Percentiles rank a stretch among this genome's conserved stretches.
Evolutionary conservation across 2,888 invertebrate genomes (phyloP).

Genomic region (Cephonodes hylas): DNA sequence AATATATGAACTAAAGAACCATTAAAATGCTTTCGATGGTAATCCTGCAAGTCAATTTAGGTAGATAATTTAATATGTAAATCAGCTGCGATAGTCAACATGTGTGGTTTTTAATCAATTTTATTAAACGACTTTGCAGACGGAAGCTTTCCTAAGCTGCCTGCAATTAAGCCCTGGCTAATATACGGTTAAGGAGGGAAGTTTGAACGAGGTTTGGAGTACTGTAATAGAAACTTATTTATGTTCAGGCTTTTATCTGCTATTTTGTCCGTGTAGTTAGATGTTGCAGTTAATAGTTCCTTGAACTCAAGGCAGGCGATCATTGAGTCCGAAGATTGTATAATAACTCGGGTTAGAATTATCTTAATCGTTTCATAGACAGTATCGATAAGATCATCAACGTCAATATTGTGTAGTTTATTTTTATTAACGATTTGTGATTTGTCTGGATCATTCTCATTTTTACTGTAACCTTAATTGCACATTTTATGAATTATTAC

Average conservation of each 20-base stretch:
- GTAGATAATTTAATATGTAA: neutral
- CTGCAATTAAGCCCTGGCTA: neutral
- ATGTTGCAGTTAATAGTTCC: neutral
- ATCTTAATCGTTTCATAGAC: neutral
- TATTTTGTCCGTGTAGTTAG: neutral
- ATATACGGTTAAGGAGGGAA: neutral
- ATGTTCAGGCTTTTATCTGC: neutral
- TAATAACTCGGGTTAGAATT: neutral
- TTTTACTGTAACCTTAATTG: no score
- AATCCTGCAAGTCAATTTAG: neutral
- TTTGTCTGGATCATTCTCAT: neutral
- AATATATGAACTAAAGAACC: no score
- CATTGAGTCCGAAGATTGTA: neutral
- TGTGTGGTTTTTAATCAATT: neutral
- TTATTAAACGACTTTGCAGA: neutral
- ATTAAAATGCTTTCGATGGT: neutral
- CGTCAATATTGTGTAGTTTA: neutral
- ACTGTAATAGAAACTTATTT: neutral
- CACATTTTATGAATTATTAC: no score
- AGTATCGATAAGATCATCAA: neutral
- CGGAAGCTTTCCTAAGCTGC: neutral
- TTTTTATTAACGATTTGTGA: neutral
- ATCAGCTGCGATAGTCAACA: neutral
- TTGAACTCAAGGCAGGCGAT: neutral
- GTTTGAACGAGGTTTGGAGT: neutral